Evolutionary conservation across 1,140 invertebrate species (phyloP), one percentile per base, ranked within the genome.

Genomic region (Apis cerana): DNA sequence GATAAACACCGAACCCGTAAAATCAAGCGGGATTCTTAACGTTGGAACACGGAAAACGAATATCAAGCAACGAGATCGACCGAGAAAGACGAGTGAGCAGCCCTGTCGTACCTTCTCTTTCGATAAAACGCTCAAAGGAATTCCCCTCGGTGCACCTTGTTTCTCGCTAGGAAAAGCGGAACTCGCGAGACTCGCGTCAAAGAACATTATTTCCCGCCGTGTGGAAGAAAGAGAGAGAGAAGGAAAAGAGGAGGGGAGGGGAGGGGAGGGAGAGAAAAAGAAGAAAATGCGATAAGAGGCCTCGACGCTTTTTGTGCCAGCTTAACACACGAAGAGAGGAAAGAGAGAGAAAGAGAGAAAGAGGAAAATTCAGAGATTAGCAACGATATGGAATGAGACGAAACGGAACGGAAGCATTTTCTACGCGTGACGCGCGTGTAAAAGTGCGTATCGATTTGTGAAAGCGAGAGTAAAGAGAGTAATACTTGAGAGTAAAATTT

Each of bases 361-460:
- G 13, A 21, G 19, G 21, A 17, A 48, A 23, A 23, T 10, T 33
- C 33, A n/a, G 50, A 23, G 23, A 8, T 2, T 61, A 23, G 70
- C 27, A 54, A 59, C 27, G 27, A 69, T 11, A 17, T 12, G 33
- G 33, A 33, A 33, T 4, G 27, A 9, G 21, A 71, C 23, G 48
- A 58, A 72, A 72, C 27, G 12, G 52, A 72, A 74, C 54, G 58
- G 50, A 68, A 43, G 50, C 48, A n/a, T 75, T 80, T 50, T 54
- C 74, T 33, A 48, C 27, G 70, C 59, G 70, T 75, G 58, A 27
- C 27, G 52, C 50, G 67, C 70, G 54, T 54, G 72, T 54, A 50
- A 59, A 76, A 58, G 43, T 48, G 70, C 58, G 80, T 82, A 82
- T 82, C 75, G 81, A 82, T 82, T 56, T 54, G 50, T 52, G 75